A percentile compares a stretch with the other conserved stretches of the same genome.
phyloP scores from a whole-genome alignment of 2,797 vertebrate species.

The Hapalemur alaotrensis region DNA sequence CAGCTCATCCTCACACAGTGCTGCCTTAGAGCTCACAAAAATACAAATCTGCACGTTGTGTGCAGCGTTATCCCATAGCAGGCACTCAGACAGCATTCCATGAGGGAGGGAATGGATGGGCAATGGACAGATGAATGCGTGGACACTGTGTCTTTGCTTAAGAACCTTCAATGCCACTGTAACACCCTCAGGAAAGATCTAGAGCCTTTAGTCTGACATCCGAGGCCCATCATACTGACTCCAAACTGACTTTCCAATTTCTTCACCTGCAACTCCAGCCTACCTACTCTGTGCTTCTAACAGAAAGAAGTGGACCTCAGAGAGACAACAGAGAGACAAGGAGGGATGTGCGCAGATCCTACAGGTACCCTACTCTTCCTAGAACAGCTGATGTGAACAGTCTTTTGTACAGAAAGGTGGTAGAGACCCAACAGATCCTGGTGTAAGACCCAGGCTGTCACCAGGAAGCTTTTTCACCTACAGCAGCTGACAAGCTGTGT shows the following conservation, averaged over 20 bases:
- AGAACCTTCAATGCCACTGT: background rate
- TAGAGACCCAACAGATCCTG: background rate
- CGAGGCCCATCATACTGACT: background rate
- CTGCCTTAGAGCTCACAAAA: background rate
- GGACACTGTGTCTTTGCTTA: background rate
- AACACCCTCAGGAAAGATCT: background rate
- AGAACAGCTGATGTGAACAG: background rate
- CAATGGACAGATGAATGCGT: background rate
- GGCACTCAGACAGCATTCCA: background rate
- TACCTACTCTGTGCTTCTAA: background rate
- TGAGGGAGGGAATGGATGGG: background rate
- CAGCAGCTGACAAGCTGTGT: background rate
- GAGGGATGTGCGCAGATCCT: background rate
- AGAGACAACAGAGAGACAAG: background rate
- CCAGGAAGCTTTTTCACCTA: slow-evolving; percentile 3
- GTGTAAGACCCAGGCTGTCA: background rate
- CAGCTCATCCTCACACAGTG: background rate
- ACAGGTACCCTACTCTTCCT: background rate
- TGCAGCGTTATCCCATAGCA: background rate
- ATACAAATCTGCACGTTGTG: background rate
- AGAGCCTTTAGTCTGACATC: background rate
- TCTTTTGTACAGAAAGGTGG: background rate
- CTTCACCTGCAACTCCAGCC: background rate
- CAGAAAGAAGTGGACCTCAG: background rate
- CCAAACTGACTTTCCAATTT: background rate